Base-by-base conservation (phyloP, 2,888 invertebrate genomes). In the Capitulum mitella region DNA sequence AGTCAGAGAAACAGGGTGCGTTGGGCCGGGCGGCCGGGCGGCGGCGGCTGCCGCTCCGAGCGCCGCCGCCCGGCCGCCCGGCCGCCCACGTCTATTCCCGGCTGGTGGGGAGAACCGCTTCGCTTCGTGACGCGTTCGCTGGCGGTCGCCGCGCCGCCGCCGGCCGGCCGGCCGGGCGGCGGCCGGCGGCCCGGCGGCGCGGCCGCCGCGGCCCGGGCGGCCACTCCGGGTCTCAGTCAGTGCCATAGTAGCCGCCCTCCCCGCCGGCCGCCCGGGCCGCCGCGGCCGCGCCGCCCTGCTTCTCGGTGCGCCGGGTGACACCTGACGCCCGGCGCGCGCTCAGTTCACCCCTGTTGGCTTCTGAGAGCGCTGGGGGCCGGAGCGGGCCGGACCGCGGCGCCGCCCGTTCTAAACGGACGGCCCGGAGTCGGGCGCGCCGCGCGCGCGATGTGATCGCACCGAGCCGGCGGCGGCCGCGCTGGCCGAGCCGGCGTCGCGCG, bases 1-100 rank as follows among this genome's bases (percentile, higher is more conserved):
- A 64, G 64, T 64, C 64, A 64, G 64, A 64, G 64, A 64, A 32
- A 34, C 64, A 64, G 64, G 64, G 64, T 64, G 64, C 26, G 64
- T 34, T 10, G 61, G 64, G 34, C 16, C 16, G 34, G 64, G 32
- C 34, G 64, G 34, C n/a, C n/a, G n/a, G n/a, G n/a, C 34, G 64
- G 64, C 5, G 32, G 64, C 64, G 19, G 26, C 64, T 32, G 32
- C 64, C 64, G 64, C 34, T n/a, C n/a, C 64, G 34, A 8, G 12
- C 61, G 61, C 61, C 64, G 32, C 64, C 6, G 1, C 64, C 64
- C 26, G 16, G 58, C 58, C 58, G n/a, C n/a, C 10, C 58, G 12
- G 29, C 29, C n/a, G 64, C 3, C 16, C 29, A 8, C 58, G 58
- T 34, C 64, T 2, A 34, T 14, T 64, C 3, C 64, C 34, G 32